Conservation (phyloP, 2,888 invertebrate species). For the Cenopis cana region DNA sequence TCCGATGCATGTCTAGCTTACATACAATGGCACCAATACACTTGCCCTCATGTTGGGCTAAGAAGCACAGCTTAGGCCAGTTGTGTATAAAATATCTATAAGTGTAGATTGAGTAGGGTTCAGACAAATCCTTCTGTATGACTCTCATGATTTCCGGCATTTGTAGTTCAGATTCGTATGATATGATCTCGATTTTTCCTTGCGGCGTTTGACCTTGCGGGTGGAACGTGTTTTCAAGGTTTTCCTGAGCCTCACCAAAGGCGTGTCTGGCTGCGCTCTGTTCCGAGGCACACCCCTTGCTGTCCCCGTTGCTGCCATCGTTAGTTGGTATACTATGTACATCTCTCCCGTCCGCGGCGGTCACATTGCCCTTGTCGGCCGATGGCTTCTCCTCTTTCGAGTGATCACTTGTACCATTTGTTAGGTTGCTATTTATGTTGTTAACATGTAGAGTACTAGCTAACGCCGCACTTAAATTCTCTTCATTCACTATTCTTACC, state of each 20-base stretch:
- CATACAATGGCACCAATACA: constrained; percentile 99
- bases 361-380: constrained; percentile 56
- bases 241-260: constrained; percentile 58
- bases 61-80: constrained; percentile 99
- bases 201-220: constrained; percentile 58
- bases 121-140: constrained; percentile 99
- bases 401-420: constrained; percentile 79
- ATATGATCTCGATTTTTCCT: constrained; percentile 75
- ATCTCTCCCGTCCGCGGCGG: constrained; percentile 60
- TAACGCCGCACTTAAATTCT: constrained; percentile 73
- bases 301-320: constrained; percentile 59
- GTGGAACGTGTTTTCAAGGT: constrained; percentile 52
- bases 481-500: constrained; percentile 70
- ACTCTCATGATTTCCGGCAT: constrained; percentile 99
- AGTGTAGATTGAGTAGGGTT: constrained; percentile 99
- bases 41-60: constrained; percentile 94
- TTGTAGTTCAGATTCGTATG: constrained; percentile 97
- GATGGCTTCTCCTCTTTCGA: constrained; percentile 50
- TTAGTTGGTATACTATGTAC: constrained; percentile 79
- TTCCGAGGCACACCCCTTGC: constrained; percentile 53
- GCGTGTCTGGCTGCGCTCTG: constrained; percentile 55
- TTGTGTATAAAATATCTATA: constrained; percentile 99
- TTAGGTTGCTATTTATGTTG: constrained; percentile 76
- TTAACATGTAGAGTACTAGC: constrained; percentile 77
- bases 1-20: constrained; percentile 97